phyloP scores from a whole-genome alignment of 2,797 vertebrate genomes.

The Sebastes itinus region DNA sequence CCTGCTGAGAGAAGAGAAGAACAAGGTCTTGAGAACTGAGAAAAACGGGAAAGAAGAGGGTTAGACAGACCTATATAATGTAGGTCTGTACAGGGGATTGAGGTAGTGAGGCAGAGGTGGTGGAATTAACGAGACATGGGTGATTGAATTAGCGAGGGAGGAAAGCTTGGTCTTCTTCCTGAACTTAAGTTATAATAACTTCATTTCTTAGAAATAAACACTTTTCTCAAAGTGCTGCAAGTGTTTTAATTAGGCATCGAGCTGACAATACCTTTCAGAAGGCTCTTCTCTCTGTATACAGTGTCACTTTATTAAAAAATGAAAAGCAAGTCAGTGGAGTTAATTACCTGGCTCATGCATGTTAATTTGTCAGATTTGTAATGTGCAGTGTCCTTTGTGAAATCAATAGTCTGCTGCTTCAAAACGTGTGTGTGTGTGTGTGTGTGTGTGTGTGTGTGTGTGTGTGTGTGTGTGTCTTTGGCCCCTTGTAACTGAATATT shows the following conservation, averaged over 20 bases:
- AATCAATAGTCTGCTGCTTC: conserved; percentile 20
- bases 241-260: background rate
- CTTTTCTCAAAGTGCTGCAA: background rate
- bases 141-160: background rate
- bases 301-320: conserved; percentile 2
- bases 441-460: conserved; percentile 5
- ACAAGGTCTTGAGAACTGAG: too few species aligned
- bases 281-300: background rate
- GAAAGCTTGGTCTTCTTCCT: background rate
- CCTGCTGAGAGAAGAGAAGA: too few species aligned
- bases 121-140: too few species aligned
- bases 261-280: background rate
- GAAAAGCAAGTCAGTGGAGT: conserved; percentile 1
- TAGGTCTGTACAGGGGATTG: too few species aligned
- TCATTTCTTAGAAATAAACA: background rate
- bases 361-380: conserved; percentile 20
- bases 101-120: too few species aligned
- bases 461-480: conserved; percentile 2
- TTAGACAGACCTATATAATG: too few species aligned
- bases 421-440: conserved; percentile 5
- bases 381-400: background rate
- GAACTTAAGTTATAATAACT: background rate
- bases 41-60: too few species aligned
- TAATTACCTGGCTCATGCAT: background rate
- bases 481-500: background rate